These are phyloP conservation scores for Leptopilina boulardi DNA, from an alignment of 1,140 invertebrate species.

Conservation along the genomic window DNA sequence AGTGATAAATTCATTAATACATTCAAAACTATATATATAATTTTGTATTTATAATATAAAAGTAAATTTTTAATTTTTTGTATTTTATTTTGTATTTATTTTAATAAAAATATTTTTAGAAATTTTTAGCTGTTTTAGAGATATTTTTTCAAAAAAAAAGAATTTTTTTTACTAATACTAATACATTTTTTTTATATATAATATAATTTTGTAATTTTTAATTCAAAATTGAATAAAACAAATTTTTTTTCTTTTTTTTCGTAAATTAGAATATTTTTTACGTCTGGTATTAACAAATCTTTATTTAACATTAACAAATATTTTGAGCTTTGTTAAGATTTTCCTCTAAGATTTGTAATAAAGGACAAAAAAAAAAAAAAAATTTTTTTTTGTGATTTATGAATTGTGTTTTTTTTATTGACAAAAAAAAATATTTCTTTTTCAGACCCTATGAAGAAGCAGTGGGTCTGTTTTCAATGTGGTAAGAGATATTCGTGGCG, in stretches of 20 bases:
- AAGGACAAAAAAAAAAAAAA: neutral
- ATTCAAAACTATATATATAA: no score
- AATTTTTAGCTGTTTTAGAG: no score
- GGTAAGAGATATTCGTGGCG: slow-evolving; percentile 58
- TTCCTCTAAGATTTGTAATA: neutral
- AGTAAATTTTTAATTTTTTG: no score
- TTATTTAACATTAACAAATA: neutral
- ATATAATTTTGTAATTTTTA: no score
- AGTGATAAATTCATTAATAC: no score
- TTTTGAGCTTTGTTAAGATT: neutral
- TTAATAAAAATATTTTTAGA: no score
- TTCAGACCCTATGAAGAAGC: slow-evolving; percentile 37
- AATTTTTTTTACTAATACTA: no score
- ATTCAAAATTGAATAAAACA: neutral
- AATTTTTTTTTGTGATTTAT: neutral
- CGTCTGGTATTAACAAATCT: neutral
- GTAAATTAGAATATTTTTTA: neutral
- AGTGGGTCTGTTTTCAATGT: slow-evolving; percentile 56
- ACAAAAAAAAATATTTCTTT: slow-evolving; percentile 38
- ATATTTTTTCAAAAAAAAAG: no score
- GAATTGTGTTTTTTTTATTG: neutral
- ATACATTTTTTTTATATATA: no score
- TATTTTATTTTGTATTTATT: no score
- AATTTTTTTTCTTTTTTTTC: neutral
- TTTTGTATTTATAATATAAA: no score